phyloP scores from a whole-genome alignment of 2,797 vertebrate species.

The Channa striata region DNA sequence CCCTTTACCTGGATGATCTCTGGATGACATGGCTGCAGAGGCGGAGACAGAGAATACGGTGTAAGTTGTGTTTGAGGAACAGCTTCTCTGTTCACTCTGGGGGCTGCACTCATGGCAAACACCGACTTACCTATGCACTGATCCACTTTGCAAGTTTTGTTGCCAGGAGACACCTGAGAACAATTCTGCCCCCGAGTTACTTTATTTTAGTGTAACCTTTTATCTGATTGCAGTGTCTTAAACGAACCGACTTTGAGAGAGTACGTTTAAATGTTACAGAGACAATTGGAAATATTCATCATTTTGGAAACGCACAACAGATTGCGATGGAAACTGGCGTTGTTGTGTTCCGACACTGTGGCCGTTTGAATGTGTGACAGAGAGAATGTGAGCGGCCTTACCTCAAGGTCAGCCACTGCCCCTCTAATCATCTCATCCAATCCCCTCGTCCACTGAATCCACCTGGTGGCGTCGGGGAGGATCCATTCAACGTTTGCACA shows the following conservation, averaged over 20 bases:
- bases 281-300: background rate
- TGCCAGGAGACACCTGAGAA: slow-evolving; percentile 16
- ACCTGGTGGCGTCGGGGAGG: slow-evolving; percentile 11
- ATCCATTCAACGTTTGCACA: no score
- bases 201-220: background rate
- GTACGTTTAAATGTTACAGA: slow-evolving; percentile 3
- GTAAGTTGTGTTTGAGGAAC: background rate
- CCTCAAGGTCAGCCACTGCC: slow-evolving; percentile 35
- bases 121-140: background rate
- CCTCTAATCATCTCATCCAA: background rate
- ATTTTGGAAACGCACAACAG: slow-evolving; percentile 4
- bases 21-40: slow-evolving; percentile 5
- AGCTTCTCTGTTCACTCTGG: no score
- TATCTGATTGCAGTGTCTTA: slow-evolving; percentile 19
- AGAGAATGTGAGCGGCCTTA: slow-evolving; percentile 13
- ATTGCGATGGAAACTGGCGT: slow-evolving; percentile 23
- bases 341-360: slow-evolving; percentile 11
- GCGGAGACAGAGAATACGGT: background rate
- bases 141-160: slow-evolving; percentile 1
- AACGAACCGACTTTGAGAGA: slow-evolving; percentile 20
- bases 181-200: slow-evolving; percentile 2
- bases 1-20: slow-evolving; percentile 14
- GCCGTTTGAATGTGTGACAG: background rate
- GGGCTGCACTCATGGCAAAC: background rate
- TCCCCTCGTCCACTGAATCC: slow-evolving; percentile 26